Evolutionary conservation across 2,797 vertebrate species (phyloP).

Genomic region (Lacerta agilis): DNA sequence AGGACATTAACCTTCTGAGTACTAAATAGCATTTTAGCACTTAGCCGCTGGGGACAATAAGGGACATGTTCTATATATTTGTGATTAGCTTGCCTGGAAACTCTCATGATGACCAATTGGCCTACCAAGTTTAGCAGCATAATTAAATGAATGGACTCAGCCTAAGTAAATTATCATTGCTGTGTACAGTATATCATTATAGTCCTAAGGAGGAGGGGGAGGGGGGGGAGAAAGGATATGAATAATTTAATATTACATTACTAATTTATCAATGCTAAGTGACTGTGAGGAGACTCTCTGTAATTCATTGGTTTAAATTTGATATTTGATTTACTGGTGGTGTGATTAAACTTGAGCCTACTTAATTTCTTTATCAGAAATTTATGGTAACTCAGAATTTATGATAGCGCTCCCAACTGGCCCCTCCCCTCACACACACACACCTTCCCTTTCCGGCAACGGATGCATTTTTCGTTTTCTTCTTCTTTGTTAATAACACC

Average conservation of each 20-base stretch:
- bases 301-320: slow-evolving; percentile 83
- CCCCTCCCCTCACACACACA: too few relatives aligned
- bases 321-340: slow-evolving; percentile 79
- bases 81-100: slow-evolving; percentile 87
- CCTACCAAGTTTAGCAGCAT: slow-evolving; percentile 85
- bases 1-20: slow-evolving; percentile 88
- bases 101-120: slow-evolving; percentile 87
- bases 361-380: slow-evolving; percentile 74
- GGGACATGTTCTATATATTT: slow-evolving; percentile 88
- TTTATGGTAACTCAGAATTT: slow-evolving; percentile 63
- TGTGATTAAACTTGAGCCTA: slow-evolving; percentile 77
- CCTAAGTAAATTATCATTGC: slow-evolving; percentile 87
- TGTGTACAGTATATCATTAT: slow-evolving; percentile 86
- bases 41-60: slow-evolving; percentile 88
- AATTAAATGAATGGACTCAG: slow-evolving; percentile 88
- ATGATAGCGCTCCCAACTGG: background rate
- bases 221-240: slow-evolving; percentile 74
- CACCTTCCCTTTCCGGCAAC: slow-evolving; percentile 46
- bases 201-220: slow-evolving; percentile 68
- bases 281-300: slow-evolving; percentile 78
- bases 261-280: slow-evolving; percentile 85
- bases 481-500: slow-evolving; percentile 55
- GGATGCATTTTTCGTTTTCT: slow-evolving; percentile 60
- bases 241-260: slow-evolving; percentile 86
- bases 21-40: slow-evolving; percentile 89